Base-by-base conservation (phyloP, 64 coral and sea anemone species). In the Trachythela sp. region DNA sequence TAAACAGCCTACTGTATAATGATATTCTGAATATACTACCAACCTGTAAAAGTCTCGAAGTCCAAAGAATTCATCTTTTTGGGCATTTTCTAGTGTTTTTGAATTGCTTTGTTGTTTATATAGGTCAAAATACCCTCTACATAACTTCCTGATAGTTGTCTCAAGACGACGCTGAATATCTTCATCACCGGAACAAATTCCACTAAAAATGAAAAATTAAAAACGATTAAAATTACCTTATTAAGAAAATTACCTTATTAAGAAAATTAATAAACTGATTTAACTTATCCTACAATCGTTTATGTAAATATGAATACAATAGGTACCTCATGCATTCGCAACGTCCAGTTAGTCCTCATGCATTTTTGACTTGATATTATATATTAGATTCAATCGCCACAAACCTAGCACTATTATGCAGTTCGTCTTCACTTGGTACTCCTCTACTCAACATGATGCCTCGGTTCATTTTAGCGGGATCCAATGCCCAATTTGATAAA, bases 401-500 rank as follows among this genome's bases (percentile, higher is more conserved):
- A 48, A 13, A 93, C 94, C 64, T 29, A 34, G 94, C 94, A 33
- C 94, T 97, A 27, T 91, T 92, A 35, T 51, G 36, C 13, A 97
- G 89, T 43, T 97, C 94, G 38, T 71, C 14, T 15, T 36, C 43
- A 11, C 77, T 48, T 2, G 94, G 94, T 7, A 90, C 92, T 75
- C 83, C 92, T 30, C 94, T 85, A 48, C 84, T 88, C 42, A 97
- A 29, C 94, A 97, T 97, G 13, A 97, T 89, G 13, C 94, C 94
- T 34, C 94, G 94, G 86, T 97, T 97, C 92, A 97, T 97, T 72
- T 97, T 93, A 36, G 94, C 94, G 17, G 94, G 94, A 30, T 97
- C 94, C 48, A 97, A 83, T 64, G 94, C 91, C 94, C 94, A 97
- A 38, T 97, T 97, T 24, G 94, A 96, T 51, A 96, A 76, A 26